Evolutionary conservation across 2,888 invertebrate species (phyloP), one percentile per base, ranked within the genome.

Genomic region (Drosophila phalerata): DNA sequence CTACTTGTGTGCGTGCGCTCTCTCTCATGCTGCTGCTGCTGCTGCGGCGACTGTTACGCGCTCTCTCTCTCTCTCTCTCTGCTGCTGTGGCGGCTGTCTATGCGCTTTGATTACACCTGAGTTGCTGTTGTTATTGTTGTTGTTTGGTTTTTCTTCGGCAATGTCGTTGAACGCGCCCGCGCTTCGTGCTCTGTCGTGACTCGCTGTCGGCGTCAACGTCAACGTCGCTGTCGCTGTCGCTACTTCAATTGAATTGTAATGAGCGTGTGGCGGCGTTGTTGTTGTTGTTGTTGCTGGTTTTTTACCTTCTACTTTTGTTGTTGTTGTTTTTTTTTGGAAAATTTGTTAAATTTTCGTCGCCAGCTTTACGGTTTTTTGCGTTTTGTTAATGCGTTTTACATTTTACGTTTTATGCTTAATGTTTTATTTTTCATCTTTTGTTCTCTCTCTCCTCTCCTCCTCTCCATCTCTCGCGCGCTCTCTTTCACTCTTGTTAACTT

Each of bases 291-390:
- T 37, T 63, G 45, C 43, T 67, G 45, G 8, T 45, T 47, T 53
- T 53, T 28, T 56, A 55, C 10, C 17, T 70, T 65, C 57, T n/a
- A n/a, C 34, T 19, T 9, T 38, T 65, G 38, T 52, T 53, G 47
- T 62, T 65, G 52, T 51, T 62, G 40, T 53, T 81, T 74, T 25
- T 53, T 81, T 75, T 64, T 58, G 73, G 85, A 81, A 85, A 85
- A 88, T 89, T 88, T 82, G 80, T 85, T 72, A 85, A 89, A 85
- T 89, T 85, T 89, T 89, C 89, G 89, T 89, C 88, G 85, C 77
- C 89, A 85, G 69, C 75, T 85, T 89, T 79, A 83, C 80, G 74
- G 64, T 62, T 79, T 84, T 85, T 78, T 79, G 73, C 72, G 65
- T 78, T 73, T 72, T 83, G 28, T 28, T 28, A 28, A 28, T 30